Evolutionary conservation across 2,113 vertebrate species (phyloP).

Genomic region (Agelaius phoeniceus): DNA sequence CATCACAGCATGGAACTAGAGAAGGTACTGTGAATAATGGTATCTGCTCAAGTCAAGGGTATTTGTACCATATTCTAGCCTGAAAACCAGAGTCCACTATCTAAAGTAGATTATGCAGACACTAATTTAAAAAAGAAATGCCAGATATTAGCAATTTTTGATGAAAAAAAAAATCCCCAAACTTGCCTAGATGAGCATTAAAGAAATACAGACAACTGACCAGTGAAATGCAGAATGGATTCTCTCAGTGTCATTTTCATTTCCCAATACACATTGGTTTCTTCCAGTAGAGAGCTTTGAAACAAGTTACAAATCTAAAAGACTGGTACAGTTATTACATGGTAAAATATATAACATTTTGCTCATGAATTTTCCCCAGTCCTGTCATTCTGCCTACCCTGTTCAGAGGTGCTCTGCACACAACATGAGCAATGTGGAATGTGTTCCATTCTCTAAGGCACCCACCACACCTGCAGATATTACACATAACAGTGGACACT

Average conservation of each 20-base stretch:
- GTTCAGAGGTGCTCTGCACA: not conserved
- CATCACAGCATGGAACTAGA: not conserved
- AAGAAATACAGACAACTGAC: not conserved
- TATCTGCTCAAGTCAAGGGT: not conserved
- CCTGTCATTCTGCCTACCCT: not conserved
- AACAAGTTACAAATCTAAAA: not conserved
- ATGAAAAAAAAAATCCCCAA: not conserved
- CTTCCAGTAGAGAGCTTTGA: not conserved
- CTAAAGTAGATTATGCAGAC: not conserved
- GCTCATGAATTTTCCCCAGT: not conserved
- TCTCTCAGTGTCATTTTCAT: not conserved
- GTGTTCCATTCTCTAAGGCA: not conserved
- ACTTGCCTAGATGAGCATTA: not conserved
- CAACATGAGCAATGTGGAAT: not conserved
- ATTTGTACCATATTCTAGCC: not conserved
- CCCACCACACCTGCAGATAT: not conserved
- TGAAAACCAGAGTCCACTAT: not conserved
- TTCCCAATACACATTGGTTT: not conserved
- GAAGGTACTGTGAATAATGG: not conserved
- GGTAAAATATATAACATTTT: not conserved
- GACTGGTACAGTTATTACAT: accelerated
- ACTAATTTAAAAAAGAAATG: not conserved
- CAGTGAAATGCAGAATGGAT: not conserved
- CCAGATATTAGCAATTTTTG: not conserved
- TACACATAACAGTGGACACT: accelerated